Base-by-base conservation (phyloP, 1,140 invertebrate genomes). In the Drosophila auraria region DNA sequence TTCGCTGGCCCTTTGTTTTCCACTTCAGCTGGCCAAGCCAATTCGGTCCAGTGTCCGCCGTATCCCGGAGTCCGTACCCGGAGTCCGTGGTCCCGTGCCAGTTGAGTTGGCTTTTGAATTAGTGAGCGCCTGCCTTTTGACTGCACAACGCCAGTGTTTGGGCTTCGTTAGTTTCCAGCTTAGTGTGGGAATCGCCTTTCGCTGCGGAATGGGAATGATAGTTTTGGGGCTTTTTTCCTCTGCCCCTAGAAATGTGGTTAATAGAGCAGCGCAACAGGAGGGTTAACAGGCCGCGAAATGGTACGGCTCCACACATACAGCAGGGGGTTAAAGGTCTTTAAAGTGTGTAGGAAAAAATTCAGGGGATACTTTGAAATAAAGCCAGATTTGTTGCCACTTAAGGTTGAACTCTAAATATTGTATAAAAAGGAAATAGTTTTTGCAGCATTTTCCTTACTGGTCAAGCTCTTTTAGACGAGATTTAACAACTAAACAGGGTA, bases 61-160 rank as follows among this genome's bases (percentile, higher is more conserved):
- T 38, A 25, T 36, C 72, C 59, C 64, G 59, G 25, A 47, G 17
- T 40, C 44, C 20, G 20, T 20, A 20, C 20, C 20, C 56, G 38
- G 51, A 15, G 27, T 53, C 56, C 44, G 62, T 68, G 58, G 63
- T 51, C 51, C 65, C 62, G 78, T 87, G 83, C 75, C 75, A 74
- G 84, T 87, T 84, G 69, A 84, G 73, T 87, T 89, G 84, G 81
- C 81, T 81, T 89, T 83, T 89, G 81, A 89, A 89, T 87, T 83
- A 83, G 78, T 64, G 47, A 89, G 65, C 65, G 78, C 76, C 82
- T 66, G 80, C 83, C 83, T 83, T 87, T 89, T 87, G 84, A 89
- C 83, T 89, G 83, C 69, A 84, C 84, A 87, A 50, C 66, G 78
- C 78, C 82, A 74, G 77, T 83, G 84, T 89, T 83, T 81, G 84